These are phyloP conservation scores for Drosophila willistoni DNA, from an alignment of 1,140 invertebrate genomes.

Conservation along the genomic window DNA sequence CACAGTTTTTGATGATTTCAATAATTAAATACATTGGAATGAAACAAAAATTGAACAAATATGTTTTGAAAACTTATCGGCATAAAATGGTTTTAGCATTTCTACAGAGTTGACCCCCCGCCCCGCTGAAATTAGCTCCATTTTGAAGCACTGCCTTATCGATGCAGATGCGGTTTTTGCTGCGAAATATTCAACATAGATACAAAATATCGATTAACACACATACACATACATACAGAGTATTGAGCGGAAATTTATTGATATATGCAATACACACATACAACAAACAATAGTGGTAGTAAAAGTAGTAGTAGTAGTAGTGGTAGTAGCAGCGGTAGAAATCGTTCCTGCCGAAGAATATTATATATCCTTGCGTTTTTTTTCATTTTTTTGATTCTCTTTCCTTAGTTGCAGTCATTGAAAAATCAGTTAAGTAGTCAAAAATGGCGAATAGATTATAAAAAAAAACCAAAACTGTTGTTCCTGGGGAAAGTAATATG, in stretches of 20 bases:
- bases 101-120: conserved; percentile 7
- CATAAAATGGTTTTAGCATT: conserved; percentile 64
- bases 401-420: too few relatives aligned
- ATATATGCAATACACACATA: conserved; percentile 32
- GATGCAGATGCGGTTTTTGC: conserved; percentile 9
- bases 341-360: too few relatives aligned
- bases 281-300: conserved; percentile 1
- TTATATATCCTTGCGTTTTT: too few relatives aligned
- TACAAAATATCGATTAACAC: conserved; percentile 29
- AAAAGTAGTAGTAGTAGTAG: too few relatives aligned
- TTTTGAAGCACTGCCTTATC: background rate
- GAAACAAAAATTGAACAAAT: conserved; percentile 23
- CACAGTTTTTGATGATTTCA: background rate
- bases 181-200: conserved; percentile 12
- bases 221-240: conserved; percentile 23
- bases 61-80: conserved; percentile 55
- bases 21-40: background rate
- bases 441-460: too few relatives aligned
- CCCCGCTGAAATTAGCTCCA: background rate
- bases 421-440: too few relatives aligned
- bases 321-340: too few relatives aligned
- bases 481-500: too few relatives aligned
- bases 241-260: conserved; percentile 9
- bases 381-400: too few relatives aligned
- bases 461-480: too few relatives aligned